Evolutionary conservation across 2,113 vertebrate genomes (phyloP).

Genomic region (Bagarius yarrelli): DNA sequence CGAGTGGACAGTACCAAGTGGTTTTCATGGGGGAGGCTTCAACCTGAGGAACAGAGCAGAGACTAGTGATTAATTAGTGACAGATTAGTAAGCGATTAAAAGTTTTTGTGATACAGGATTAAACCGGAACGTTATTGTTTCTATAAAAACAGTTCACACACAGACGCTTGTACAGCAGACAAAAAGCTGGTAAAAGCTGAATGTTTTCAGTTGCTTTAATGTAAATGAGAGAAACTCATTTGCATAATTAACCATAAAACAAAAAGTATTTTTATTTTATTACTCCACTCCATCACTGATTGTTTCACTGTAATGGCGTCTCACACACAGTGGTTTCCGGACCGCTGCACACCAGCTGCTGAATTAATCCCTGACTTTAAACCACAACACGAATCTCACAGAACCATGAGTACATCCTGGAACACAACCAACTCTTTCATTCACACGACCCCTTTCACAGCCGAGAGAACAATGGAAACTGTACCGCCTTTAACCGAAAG

Average conservation of each 20-base stretch:
- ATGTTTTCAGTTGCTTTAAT: background rate
- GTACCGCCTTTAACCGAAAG: background rate
- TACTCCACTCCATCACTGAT: background rate
- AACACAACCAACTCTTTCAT: constrained; percentile 8
- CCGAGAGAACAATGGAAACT: constrained; percentile 8
- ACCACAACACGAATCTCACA: background rate
- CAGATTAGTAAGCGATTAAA: background rate
- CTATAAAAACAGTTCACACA: too few species aligned
- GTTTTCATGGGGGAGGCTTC: constrained; percentile 75
- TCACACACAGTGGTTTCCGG: background rate
- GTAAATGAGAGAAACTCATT: background rate
- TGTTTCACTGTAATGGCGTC: background rate
- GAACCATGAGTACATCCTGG: background rate
- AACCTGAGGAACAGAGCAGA: constrained; percentile 55
- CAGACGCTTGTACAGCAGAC: too few species aligned
- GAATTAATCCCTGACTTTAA: background rate
- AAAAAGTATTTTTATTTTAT: background rate
- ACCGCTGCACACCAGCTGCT: background rate
- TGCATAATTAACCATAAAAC: background rate
- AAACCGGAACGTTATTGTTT: too few species aligned
- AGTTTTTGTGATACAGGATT: background rate
- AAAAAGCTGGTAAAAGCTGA: too few species aligned
- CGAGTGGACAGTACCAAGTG: constrained; percentile 77
- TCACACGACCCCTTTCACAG: background rate
- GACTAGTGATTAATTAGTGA: background rate